A percentile compares a stretch with the other conserved stretches of the same genome.
Conservation (phyloP, 2,797 vertebrate genomes). For the Steatocranus sp. region DNA sequence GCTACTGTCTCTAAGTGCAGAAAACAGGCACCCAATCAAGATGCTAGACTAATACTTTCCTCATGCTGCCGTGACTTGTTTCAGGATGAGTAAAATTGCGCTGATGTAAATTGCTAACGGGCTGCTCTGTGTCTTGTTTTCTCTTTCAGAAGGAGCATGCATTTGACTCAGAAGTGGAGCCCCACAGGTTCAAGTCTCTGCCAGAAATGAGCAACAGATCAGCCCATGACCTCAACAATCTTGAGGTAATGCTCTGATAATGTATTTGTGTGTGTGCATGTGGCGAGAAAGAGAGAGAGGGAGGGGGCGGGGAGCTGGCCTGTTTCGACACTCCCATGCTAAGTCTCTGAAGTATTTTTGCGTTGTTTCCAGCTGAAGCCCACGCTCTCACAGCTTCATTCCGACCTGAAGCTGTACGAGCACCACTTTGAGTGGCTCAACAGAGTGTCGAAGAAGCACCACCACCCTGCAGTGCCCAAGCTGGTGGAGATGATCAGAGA, state of each 20-base stretch:
- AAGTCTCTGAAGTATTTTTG: constrained; percentile 41
- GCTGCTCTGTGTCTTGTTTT: constrained; percentile 52
- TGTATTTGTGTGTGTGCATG: constrained; percentile 12
- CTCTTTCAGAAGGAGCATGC: constrained; percentile 77
- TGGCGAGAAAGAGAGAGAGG: neutral
- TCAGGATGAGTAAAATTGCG: constrained; percentile 49
- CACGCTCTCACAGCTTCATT: constrained; percentile 76
- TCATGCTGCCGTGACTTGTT: constrained; percentile 60
- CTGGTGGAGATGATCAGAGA: constrained; percentile 74
- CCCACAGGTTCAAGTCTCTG: constrained; percentile 78
- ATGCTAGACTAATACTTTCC: constrained; percentile 63
- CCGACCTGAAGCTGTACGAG: constrained; percentile 78
- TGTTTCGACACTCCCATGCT: constrained; percentile 43
- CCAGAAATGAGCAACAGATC: constrained; percentile 80
- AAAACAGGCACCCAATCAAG: constrained; percentile 41
- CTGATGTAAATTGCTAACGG: constrained; percentile 51
- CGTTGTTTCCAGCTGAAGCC: constrained; percentile 72
- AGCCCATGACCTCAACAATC: constrained; percentile 75
- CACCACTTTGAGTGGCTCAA: constrained; percentile 82
- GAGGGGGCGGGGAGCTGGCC: neutral
- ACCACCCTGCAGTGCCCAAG: constrained; percentile 70
- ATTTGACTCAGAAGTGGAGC: constrained; percentile 73
- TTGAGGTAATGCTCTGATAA: constrained; percentile 74
- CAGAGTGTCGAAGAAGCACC: constrained; percentile 73
- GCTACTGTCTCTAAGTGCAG: constrained; percentile 57